phyloP scores from a whole-genome alignment of 1,140 invertebrate genomes.

The Lordiphosa clarofinis region DNA sequence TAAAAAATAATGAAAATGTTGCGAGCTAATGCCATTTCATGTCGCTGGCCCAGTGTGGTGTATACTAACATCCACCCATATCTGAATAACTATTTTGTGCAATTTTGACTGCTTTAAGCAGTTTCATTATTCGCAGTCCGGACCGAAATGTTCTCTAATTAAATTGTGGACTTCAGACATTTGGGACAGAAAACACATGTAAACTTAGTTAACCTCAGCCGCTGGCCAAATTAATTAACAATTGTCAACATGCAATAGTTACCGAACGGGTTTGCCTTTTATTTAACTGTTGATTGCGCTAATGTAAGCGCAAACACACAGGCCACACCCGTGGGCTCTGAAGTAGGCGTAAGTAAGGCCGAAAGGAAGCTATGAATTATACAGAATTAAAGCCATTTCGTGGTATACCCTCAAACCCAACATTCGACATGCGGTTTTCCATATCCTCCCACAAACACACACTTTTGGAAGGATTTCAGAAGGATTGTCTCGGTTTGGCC shows the following conservation, averaged over 20 bases:
- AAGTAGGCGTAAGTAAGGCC: conserved; percentile 25
- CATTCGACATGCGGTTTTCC: too few relatives aligned
- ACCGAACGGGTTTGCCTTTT: conserved; percentile 33
- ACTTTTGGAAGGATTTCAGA: conserved; percentile 5
- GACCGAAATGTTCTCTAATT: conserved; percentile 13
- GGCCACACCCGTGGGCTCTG: neutral
- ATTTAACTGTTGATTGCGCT: conserved; percentile 20
- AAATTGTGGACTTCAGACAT: conserved; percentile 16
- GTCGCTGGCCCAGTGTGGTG: too few relatives aligned
- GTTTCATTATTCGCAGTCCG: too few relatives aligned
- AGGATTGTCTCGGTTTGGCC: neutral
- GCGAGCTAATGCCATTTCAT: too few relatives aligned
- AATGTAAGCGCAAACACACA: conserved; percentile 29
- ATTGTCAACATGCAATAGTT: conserved; percentile 42
- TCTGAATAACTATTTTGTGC: too few relatives aligned
- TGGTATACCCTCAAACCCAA: conserved; percentile 1
- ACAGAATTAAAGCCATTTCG: conserved; percentile 31
- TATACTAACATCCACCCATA: too few relatives aligned
- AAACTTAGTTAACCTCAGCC: conserved; percentile 12
- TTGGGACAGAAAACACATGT: conserved; percentile 29
- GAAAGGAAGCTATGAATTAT: conserved; percentile 26
- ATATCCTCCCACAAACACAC: neutral
- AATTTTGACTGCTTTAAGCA: too few relatives aligned
- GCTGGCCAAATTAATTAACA: conserved; percentile 48
- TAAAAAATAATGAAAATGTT: too few relatives aligned